Conservation (phyloP, 1,140 invertebrate species). For the Drosophila nannoptera region DNA sequence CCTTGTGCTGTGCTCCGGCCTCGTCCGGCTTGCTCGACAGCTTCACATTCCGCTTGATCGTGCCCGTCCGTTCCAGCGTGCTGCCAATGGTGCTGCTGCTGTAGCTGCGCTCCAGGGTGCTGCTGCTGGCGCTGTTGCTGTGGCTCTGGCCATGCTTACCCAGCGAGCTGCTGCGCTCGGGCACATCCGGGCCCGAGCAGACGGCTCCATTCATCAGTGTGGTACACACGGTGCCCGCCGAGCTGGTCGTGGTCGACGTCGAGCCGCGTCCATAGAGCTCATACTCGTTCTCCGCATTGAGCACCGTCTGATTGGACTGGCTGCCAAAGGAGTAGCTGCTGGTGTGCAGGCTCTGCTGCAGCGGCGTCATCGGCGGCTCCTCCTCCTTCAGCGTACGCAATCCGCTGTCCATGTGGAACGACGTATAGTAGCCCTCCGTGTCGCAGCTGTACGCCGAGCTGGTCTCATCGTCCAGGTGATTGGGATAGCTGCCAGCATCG, state of each 20-base stretch:
- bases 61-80: constrained; percentile 71
- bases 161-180: constrained; percentile 87
- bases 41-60: constrained; percentile 81
- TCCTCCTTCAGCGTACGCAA: constrained; percentile 91
- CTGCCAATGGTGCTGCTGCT: constrained; percentile 81
- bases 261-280: constrained; percentile 93
- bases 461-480: constrained; percentile 89
- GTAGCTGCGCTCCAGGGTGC: constrained; percentile 82
- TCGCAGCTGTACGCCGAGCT: constrained; percentile 97
- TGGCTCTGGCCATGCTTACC: constrained; percentile 79
- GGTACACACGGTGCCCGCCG: constrained; percentile 92
- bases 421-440: constrained; percentile 98
- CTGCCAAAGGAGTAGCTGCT: constrained; percentile 80
- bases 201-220: constrained; percentile 81
- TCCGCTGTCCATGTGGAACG: constrained; percentile 97
- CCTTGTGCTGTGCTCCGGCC: constrained; percentile 30
- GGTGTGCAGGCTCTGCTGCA: constrained; percentile 82
- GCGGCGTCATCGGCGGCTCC: constrained; percentile 84
- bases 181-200: constrained; percentile 83
- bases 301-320: constrained; percentile 81
- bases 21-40: constrained; percentile 22
- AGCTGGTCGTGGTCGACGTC: constrained; percentile 93
- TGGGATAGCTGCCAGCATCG: constrained; percentile 81
- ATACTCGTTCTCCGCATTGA: constrained; percentile 90
- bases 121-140: constrained; percentile 79